phyloP scores from a whole-genome alignment of 23 tunicate genomes.

The Trididemnum nubilum region DNA sequence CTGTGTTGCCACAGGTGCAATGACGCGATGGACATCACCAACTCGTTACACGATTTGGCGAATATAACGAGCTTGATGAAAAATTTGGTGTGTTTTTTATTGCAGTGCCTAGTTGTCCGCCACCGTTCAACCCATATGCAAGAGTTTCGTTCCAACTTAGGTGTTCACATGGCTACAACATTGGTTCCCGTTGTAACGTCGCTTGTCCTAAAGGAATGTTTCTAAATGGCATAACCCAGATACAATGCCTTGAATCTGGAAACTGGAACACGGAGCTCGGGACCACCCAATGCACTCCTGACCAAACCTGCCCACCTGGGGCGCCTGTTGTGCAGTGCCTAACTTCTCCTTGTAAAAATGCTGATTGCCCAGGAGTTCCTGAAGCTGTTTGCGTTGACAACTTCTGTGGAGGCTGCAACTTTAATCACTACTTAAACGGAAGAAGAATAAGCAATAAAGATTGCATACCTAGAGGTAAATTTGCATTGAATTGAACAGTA shows the following conservation, averaged over 20 bases:
- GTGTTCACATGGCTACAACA: not conserved
- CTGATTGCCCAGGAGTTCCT: slow-evolving; percentile 16
- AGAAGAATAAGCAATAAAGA: not conserved
- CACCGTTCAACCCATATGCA: not conserved
- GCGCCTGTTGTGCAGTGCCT: not conserved
- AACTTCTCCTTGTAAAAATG: not conserved
- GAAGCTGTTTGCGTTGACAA: not conserved
- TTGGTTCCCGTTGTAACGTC: not conserved
- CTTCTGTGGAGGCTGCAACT: slow-evolving; percentile 23
- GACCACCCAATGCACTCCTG: slow-evolving; percentile 8
- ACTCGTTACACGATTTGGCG: too few species aligned
- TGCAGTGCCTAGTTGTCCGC: not conserved
- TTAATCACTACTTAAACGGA: slow-evolving; percentile 9
- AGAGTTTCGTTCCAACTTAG: not conserved
- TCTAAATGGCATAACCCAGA: slow-evolving; percentile 7
- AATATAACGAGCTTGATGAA: too few species aligned
- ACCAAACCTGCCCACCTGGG: not conserved
- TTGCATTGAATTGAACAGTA: not conserved
- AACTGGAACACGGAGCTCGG: not conserved
- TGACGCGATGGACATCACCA: too few species aligned
- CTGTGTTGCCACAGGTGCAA: too few species aligned
- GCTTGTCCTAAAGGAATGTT: not conserved
- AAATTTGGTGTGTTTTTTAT: too few species aligned
- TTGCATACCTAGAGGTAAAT: not conserved
- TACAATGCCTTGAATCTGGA: not conserved